These are phyloP conservation scores for Apantesis nais DNA, from an alignment of 2,888 invertebrate genomes.

Conservation along the genomic window DNA sequence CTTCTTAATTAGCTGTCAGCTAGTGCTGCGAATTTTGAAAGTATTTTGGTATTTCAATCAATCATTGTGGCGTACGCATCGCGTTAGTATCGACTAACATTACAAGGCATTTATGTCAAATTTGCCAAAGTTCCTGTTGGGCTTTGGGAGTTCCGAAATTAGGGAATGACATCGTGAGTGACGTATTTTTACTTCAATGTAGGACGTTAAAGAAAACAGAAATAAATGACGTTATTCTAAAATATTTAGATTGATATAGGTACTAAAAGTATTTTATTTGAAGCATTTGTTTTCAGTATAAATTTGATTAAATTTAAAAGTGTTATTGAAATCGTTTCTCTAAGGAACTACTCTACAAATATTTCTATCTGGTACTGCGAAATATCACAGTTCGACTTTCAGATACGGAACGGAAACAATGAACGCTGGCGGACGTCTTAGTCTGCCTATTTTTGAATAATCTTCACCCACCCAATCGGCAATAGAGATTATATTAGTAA, in stretches of 20 bases:
- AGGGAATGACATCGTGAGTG: constrained; percentile 20
- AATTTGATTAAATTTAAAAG: not conserved
- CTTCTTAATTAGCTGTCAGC: constrained; percentile 56
- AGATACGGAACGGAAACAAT: not conserved
- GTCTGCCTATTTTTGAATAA: constrained; percentile 18
- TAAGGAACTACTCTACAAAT: not conserved
- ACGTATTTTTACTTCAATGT: constrained; percentile 13
- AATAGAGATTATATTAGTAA: constrained; percentile 45
- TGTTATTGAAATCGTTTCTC: not conserved
- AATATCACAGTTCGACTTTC: not conserved
- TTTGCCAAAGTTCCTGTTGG: constrained; percentile 18
- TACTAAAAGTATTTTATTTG: not conserved
- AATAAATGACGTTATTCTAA: not conserved
- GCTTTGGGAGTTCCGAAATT: constrained; percentile 27
- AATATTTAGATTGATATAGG: not conserved
- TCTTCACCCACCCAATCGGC: constrained; percentile 34
- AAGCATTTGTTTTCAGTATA: not conserved
- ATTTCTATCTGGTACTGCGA: not conserved
- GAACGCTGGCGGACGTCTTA: not conserved
- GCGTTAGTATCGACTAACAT: constrained; percentile 23
- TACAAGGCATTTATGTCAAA: constrained; percentile 24
- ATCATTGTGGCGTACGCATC: constrained; percentile 40
- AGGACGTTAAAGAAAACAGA: not conserved
- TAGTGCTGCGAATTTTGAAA: constrained; percentile 37
- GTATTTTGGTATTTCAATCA: constrained; percentile 43